A percentile compares a stretch with the other conserved stretches of the same genome.
These are phyloP conservation scores for Eulithis testata DNA, from an alignment of 2,888 invertebrate species.

Conservation along the genomic window DNA sequence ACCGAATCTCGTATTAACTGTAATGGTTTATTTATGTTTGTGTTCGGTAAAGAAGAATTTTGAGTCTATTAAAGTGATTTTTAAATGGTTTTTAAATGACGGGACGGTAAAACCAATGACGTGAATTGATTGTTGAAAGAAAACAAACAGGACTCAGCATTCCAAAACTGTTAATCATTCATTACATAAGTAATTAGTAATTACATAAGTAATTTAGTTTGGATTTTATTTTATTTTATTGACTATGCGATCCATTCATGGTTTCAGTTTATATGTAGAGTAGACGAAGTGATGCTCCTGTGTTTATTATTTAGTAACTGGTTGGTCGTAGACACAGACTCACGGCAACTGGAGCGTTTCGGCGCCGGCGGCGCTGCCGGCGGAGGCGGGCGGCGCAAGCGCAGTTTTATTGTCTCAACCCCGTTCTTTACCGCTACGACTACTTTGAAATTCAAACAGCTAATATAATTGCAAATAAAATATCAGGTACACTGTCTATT, in stretches of 20 bases:
- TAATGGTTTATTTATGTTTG: conserved; percentile 23
- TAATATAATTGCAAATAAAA: conserved; percentile 57
- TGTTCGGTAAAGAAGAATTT: neutral
- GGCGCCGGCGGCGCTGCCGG: conserved; percentile 68
- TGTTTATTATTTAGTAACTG: conserved; percentile 7
- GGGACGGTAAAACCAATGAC: neutral
- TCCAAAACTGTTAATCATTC: too few species aligned
- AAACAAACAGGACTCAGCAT: neutral
- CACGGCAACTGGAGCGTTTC: conserved; percentile 75
- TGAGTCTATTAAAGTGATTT: neutral
- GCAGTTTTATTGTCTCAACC: conserved; percentile 64
- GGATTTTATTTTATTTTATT: too few species aligned
- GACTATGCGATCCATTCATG: neutral
- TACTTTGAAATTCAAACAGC: conserved; percentile 72
- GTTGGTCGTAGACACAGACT: conserved; percentile 27
- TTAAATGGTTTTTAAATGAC: conserved; percentile 9
- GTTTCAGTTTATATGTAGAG: neutral
- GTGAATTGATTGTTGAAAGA: neutral
- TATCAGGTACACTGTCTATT: conserved; percentile 12
- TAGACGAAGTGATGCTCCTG: neutral
- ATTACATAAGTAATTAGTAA: too few species aligned
- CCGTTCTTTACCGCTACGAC: conserved; percentile 51
- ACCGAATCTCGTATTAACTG: conserved; percentile 13
- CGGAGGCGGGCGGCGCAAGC: conserved; percentile 51
- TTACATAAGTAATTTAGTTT: too few species aligned